A percentile compares a stretch with the other conserved stretches of the same genome.
Evolutionary conservation across 2,797 vertebrate species (phyloP).

Genomic region (Huso huso): DNA sequence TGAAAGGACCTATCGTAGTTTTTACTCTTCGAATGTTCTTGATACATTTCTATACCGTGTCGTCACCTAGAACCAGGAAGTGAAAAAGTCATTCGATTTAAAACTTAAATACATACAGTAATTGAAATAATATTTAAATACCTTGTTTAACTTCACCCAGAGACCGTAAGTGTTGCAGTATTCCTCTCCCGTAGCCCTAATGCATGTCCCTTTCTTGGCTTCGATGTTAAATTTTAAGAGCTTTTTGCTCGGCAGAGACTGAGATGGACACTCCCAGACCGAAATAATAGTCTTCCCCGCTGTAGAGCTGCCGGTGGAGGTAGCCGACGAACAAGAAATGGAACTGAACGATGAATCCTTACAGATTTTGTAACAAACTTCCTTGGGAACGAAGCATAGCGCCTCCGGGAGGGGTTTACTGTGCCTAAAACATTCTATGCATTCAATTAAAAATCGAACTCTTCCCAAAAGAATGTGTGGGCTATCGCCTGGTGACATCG

Average conservation of each 20-base stretch:
- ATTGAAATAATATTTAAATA: conserved; percentile 23
- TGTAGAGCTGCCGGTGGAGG: conserved; percentile 35
- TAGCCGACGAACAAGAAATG: conserved; percentile 30
- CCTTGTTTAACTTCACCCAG: conserved; percentile 89
- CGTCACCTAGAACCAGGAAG: conserved; percentile 4
- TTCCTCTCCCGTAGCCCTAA: conserved; percentile 84
- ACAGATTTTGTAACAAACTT: conserved; percentile 81
- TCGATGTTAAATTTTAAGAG: conserved; percentile 68
- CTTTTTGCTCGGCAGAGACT: conserved; percentile 59
- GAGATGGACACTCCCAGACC: conserved; percentile 71
- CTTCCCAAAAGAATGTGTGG: conserved; percentile 70
- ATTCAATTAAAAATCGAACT: conserved; percentile 77
- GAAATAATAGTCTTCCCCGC: conserved; percentile 60
- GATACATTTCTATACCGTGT: not conserved
- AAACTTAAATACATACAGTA: not conserved
- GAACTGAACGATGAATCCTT: conserved; percentile 62
- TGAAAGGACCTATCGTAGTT: no score
- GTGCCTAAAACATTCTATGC: conserved; percentile 66
- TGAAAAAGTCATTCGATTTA: not conserved
- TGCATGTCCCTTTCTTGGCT: conserved; percentile 80
- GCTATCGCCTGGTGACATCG: conserved; percentile 55
- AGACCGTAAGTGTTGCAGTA: conserved; percentile 88
- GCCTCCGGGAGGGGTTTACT: conserved; percentile 57
- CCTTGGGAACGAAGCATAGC: conserved; percentile 70
- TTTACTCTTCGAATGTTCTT: no score